Conservation (phyloP, 2,113 vertebrate genomes). For the Eudyptes chrysolophus region DNA sequence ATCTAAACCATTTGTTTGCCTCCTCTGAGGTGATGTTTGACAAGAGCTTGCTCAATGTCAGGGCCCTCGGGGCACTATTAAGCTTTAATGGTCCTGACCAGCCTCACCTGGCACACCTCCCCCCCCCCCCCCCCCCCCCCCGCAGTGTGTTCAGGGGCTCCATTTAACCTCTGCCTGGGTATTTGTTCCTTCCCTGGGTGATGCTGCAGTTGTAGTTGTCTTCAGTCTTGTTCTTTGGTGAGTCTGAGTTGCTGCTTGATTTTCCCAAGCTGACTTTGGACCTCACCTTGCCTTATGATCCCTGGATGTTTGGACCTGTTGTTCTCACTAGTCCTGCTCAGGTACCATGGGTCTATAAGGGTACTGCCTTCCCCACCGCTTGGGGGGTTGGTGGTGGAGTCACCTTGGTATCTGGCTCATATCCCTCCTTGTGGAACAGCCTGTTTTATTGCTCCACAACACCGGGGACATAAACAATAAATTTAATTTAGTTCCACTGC, state of each 20-base stretch:
- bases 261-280: not conserved
- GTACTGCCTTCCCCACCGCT: not conserved
- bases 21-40: not conserved
- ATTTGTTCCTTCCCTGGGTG: fast-evolving
- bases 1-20: not conserved
- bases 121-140: too few species aligned
- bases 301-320: not conserved
- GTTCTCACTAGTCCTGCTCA: not conserved
- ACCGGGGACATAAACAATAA: not conserved
- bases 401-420: not conserved
- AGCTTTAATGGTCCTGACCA: not conserved
- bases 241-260: not conserved
- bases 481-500: not conserved
- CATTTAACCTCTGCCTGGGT: not conserved
- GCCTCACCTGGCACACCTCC: not conserved
- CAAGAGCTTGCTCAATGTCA: not conserved
- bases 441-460: not conserved
- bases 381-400: not conserved
- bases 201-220: fast-evolving
- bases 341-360: not conserved
- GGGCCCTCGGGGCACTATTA: fast-evolving
- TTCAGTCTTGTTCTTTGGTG: not conserved
- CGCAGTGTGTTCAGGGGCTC: not conserved
- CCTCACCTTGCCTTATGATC: not conserved
- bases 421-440: not conserved